Evolutionary conservation across 2,113 vertebrate species (phyloP).

Genomic region (Zosterops lateralis): DNA sequence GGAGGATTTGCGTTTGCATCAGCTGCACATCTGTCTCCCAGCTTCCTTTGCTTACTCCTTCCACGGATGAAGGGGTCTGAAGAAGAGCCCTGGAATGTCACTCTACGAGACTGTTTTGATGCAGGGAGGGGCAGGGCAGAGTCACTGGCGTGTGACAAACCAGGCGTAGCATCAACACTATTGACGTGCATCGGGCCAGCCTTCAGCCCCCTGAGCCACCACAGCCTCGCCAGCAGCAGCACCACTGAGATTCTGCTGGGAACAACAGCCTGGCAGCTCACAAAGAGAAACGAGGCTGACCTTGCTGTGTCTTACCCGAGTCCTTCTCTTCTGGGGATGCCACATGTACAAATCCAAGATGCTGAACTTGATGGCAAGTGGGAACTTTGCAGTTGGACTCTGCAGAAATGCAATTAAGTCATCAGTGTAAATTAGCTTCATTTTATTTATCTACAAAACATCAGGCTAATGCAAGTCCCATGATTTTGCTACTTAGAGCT

Average conservation of each 20-base stretch:
- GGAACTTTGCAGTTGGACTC: not conserved
- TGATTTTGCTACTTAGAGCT: not conserved
- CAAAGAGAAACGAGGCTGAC: not conserved
- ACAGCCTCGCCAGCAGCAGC: not conserved
- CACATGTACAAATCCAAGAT: rapidly evolving
- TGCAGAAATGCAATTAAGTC: not conserved
- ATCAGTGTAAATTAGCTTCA: not conserved
- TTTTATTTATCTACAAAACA: not conserved
- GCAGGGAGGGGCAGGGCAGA: not conserved
- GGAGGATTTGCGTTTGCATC: not conserved
- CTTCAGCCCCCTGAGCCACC: not conserved
- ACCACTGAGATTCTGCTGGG: rapidly evolving
- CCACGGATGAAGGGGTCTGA: not conserved
- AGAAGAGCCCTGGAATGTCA: not conserved
- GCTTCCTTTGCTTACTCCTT: not conserved
- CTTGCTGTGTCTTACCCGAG: not conserved
- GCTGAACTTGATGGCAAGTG: not conserved
- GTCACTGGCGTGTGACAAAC: not conserved
- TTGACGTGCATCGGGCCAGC: not conserved
- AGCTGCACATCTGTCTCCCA: not conserved
- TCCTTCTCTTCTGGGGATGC: not conserved
- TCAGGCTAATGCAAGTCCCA: not conserved
- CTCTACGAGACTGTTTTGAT: not conserved
- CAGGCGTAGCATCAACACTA: not conserved
- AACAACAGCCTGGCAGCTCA: not conserved